Conservation (phyloP, 2,888 invertebrate species). For the Ethmia dodecea region DNA sequence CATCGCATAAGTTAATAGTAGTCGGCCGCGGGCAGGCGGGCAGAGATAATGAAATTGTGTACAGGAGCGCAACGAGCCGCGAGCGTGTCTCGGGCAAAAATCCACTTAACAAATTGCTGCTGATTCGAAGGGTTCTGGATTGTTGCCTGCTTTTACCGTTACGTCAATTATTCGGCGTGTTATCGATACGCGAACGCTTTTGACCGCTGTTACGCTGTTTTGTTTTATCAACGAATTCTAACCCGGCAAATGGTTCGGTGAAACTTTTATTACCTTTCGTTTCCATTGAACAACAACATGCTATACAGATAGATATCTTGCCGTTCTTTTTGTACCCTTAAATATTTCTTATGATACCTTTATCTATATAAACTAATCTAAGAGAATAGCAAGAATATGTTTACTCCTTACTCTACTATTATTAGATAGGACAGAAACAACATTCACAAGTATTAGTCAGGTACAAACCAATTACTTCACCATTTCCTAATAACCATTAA, state of each 20-base stretch:
- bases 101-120: conserved; percentile 79
- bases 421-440: too few relatives aligned
- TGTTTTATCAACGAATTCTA: conserved; percentile 6
- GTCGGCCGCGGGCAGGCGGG: conserved; percentile 55
- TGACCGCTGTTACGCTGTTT: conserved; percentile 29
- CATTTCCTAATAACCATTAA: conserved; percentile 39
- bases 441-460: too few relatives aligned
- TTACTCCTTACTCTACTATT: too few relatives aligned
- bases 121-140: conserved; percentile 76
- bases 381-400: too few relatives aligned
- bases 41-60: conserved; percentile 77
- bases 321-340: conserved; percentile 12
- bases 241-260: neutral
- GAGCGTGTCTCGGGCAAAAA: conserved; percentile 77
- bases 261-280: neutral
- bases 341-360: too few relatives aligned
- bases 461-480: too few relatives aligned
- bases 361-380: too few relatives aligned
- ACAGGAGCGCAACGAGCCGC: conserved; percentile 75
- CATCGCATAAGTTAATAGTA: conserved; percentile 70
- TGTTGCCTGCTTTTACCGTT: conserved; percentile 72
- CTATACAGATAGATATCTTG: too few relatives aligned
- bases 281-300: neutral
- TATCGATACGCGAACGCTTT: conserved; percentile 61
- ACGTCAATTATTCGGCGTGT: conserved; percentile 66